phyloP scores from a whole-genome alignment of 2,888 invertebrate genomes.

The Caenorhabditis auriculariae region DNA sequence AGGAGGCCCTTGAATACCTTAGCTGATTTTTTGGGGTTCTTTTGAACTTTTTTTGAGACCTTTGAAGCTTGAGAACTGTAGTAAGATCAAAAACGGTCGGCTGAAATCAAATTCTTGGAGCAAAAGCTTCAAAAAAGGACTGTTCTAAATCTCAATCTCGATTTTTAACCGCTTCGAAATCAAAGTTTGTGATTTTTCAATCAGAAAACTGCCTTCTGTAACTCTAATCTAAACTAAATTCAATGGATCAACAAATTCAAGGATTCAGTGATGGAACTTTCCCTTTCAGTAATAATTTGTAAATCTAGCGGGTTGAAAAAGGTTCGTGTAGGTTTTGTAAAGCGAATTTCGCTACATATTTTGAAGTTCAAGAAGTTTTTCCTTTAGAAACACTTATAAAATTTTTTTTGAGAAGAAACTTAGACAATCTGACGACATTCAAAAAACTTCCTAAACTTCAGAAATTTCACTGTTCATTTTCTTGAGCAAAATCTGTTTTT shows the following conservation, averaged over 20 bases:
- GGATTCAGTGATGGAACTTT: not conserved
- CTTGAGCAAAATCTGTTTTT: no score
- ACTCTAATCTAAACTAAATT: not conserved
- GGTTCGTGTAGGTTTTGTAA: not conserved
- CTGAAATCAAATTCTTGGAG: no score
- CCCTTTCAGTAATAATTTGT: not conserved
- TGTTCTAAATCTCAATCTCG: no score
- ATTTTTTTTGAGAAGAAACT: not conserved
- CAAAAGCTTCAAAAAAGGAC: no score
- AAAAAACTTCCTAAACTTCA: no score
- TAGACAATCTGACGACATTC: no score
- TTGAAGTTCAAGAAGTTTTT: not conserved
- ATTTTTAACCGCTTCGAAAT: no score
- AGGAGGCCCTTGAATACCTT: constrained; percentile 80
- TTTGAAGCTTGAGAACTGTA: no score
- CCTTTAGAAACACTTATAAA: not conserved
- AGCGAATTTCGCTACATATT: not conserved
- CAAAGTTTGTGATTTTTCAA: no score
- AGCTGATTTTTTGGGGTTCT: constrained; percentile 26
- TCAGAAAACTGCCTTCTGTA: no score
- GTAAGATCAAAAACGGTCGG: no score
- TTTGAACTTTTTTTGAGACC: not conserved
- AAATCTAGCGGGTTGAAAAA: not conserved
- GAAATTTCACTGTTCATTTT: no score
- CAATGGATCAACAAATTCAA: not conserved